A percentile compares a stretch with the other conserved stretches of the same genome.
These are phyloP conservation scores for Parazoanthus swiftii DNA, from an alignment of 92 coral and sea anemone genomes.

Conservation along the genomic window DNA sequence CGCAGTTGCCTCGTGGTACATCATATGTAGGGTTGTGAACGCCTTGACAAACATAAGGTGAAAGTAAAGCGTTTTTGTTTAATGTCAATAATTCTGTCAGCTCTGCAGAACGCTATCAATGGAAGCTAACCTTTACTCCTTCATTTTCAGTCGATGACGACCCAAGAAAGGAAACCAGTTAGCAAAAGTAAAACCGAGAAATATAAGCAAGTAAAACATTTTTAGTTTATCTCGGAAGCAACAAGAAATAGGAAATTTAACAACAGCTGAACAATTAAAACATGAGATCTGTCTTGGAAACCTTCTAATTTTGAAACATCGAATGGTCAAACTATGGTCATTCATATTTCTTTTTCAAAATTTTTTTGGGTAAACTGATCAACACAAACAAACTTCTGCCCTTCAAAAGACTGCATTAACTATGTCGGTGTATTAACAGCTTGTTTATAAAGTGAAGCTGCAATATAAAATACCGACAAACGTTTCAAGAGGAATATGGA, in stretches of 20 bases:
- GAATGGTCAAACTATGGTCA: background rate
- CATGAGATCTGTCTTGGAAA: background rate
- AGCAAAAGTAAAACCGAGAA: no score
- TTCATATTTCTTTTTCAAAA: background rate
- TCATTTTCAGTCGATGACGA: no score
- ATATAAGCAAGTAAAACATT: no score
- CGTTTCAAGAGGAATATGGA: background rate
- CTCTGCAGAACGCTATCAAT: background rate
- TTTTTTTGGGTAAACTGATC: background rate
- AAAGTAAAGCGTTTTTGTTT: background rate
- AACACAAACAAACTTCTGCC: background rate
- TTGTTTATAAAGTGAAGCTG: background rate
- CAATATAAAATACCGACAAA: background rate
- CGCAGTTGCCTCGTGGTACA: constrained; percentile 99
- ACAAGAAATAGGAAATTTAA: background rate
- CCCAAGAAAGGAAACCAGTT: background rate
- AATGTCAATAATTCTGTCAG: background rate
- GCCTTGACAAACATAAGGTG: constrained; percentile 60
- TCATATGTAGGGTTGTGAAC: constrained; percentile 91
- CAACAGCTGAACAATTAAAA: background rate
- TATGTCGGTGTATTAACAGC: background rate
- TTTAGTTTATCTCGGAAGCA: background rate
- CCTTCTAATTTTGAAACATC: background rate
- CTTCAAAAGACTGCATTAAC: background rate
- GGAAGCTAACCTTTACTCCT: background rate